A percentile compares a stretch with the other conserved stretches of the same genome.
Evolutionary conservation across 35 echinoderm and acorn worm species (phyloP).

Genomic region (Apostichopus japonicus): DNA sequence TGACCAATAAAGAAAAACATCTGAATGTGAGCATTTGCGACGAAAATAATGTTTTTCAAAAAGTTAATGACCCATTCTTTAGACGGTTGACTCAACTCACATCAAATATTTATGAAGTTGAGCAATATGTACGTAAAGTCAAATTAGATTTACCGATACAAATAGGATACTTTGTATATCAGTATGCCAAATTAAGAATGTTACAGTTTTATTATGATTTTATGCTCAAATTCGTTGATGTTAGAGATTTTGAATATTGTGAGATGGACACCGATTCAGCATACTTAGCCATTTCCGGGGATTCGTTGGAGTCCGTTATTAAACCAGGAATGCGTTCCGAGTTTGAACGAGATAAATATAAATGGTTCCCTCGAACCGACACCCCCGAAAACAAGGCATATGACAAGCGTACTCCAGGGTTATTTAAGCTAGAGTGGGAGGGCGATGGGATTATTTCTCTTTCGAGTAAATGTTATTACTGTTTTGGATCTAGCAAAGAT

Average conservation of each 20-base stretch:
- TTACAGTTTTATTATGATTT: conserved; percentile 35
- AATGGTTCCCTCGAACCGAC: conserved; percentile 60
- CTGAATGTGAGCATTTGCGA: conserved; percentile 24
- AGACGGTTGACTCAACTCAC: conserved; percentile 5
- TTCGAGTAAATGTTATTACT: conserved; percentile 57
- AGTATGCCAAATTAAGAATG: neutral
- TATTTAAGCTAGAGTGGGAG: conserved; percentile 71
- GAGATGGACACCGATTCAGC: neutral
- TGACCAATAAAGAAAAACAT: conserved; percentile 54
- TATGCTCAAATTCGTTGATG: conserved; percentile 5
- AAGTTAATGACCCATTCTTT: conserved; percentile 52
- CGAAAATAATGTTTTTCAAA: neutral
- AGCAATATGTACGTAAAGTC: conserved; percentile 13
- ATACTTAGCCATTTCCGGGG: conserved; percentile 48
- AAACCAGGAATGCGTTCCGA: conserved; percentile 44
- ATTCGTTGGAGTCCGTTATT: conserved; percentile 58
- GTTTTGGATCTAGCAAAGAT: conserved; percentile 50
- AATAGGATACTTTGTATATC: conserved; percentile 60
- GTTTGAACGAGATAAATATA: conserved; percentile 48
- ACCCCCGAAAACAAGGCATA: conserved; percentile 1
- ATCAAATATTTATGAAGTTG: conserved; percentile 39
- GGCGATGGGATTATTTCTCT: conserved; percentile 55
- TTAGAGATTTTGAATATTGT: conserved; percentile 34
- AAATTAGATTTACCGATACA: conserved; percentile 58
- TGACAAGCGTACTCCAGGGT: conserved; percentile 65